Evolutionary conservation across 2,888 invertebrate genomes (phyloP).

Genomic region (Chrysodeixis includens): DNA sequence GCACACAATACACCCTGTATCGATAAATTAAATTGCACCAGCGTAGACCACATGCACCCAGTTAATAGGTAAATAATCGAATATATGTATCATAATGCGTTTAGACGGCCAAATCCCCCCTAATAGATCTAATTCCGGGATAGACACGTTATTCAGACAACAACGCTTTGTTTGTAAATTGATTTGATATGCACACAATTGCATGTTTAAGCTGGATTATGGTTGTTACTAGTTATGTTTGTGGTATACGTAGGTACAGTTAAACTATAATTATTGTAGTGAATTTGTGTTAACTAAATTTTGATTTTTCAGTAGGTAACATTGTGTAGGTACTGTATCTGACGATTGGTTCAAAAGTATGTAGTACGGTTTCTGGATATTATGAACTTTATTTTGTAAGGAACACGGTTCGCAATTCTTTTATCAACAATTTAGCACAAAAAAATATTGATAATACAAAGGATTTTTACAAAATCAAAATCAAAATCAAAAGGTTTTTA

Average conservation of each 20-base stretch:
- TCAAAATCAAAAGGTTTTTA: too few relatives aligned
- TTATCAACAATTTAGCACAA: too few relatives aligned
- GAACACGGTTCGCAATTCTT: too few relatives aligned
- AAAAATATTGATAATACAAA: too few relatives aligned
- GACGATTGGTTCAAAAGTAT: too few relatives aligned
- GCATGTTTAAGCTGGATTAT: constrained; percentile 40
- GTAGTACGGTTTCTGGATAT: too few relatives aligned
- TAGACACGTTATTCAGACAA: constrained; percentile 61
- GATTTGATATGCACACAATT: constrained; percentile 54
- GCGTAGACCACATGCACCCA: constrained; percentile 55
- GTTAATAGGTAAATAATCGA: constrained; percentile 82
- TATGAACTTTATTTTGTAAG: too few relatives aligned
- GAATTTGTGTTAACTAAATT: constrained; percentile 7
- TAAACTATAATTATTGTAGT: constrained; percentile 5
- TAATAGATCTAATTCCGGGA: constrained; percentile 74
- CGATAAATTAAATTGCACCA: constrained; percentile 83
- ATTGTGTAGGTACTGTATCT: background rate
- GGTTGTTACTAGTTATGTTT: constrained; percentile 46
- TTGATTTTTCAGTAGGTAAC: background rate
- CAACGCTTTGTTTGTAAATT: constrained; percentile 55
- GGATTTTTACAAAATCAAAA: too few relatives aligned
- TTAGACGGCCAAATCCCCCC: constrained; percentile 54
- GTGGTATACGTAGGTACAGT: constrained; percentile 15
- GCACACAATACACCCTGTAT: constrained; percentile 62
- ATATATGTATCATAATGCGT: constrained; percentile 63